phyloP scores from a whole-genome alignment of 2,797 vertebrate species.

The Crypturellus tataupa region DNA sequence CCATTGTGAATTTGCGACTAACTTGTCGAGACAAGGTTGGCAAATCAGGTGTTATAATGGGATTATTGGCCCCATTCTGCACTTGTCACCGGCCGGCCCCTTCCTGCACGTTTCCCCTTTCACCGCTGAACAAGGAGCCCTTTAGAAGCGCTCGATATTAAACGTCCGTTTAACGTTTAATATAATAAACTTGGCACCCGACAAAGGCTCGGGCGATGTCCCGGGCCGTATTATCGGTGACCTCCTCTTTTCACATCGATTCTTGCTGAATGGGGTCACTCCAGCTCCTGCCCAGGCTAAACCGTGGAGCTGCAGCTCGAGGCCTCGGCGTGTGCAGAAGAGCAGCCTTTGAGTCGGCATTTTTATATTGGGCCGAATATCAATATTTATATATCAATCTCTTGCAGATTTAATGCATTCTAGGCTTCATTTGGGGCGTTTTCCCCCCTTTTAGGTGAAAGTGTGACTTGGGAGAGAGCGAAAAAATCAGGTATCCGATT shows the following conservation, averaged over 20 bases:
- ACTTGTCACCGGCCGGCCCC: constrained; percentile 9
- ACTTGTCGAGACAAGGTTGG: constrained; percentile 64
- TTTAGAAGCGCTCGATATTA: constrained; percentile 41
- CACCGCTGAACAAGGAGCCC: neutral
- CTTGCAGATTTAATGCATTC: no score
- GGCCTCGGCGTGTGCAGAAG: neutral
- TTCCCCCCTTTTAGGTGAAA: neutral
- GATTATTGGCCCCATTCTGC: constrained; percentile 63
- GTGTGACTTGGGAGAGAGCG: neutral
- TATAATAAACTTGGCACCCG: neutral
- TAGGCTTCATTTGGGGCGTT: neutral
- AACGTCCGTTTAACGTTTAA: constrained; percentile 22
- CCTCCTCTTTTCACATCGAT: constrained; percentile 31
- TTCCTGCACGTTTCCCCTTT: constrained; percentile 1
- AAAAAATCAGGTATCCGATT: neutral
- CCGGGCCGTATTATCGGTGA: neutral
- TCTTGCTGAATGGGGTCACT: neutral
- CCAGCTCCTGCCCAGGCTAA: neutral
- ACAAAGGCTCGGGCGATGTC: neutral
- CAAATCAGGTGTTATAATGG: constrained; percentile 69
- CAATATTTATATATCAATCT: no score
- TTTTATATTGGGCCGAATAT: no score
- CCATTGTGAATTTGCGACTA: constrained; percentile 40
- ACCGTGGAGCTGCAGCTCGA: neutral
- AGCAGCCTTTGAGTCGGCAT: neutral